Evolutionary conservation across 1,140 invertebrate genomes (phyloP), one percentile per base, ranked within the genome.

Genomic region (Saccostrea glomerata): DNA sequence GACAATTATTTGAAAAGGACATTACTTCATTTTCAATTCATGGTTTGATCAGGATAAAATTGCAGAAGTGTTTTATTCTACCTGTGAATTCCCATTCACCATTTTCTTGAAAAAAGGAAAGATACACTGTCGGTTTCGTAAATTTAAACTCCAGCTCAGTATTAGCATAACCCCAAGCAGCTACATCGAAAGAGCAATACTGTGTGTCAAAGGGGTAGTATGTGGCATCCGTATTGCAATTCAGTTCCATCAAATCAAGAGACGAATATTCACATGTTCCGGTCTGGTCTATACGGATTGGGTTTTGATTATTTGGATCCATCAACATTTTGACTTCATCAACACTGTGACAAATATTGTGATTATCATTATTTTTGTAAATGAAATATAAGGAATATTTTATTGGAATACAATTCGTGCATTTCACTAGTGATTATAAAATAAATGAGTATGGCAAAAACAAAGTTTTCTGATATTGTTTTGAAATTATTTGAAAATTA

Each of bases 171-270:
- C 25, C 47, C 85, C 85, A 86, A 11, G 30, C 58, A 6, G 85
- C 70, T 63, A 86, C 63, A n/a, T 40, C 60, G 30, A 86, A 36
- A 12, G 15, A 30, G n/a, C 85, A 86, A 1, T 15, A n/a, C 15
- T 86, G 85, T n/a, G 85, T 86, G 30, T 86, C 85, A n/a, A 66
- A 86, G 3, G 85, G 85, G 20, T 70, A 86, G 23, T 66, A 86
- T 1, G 60, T 40, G 13, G 85, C 30, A 25, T 86, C 47, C 11
- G 85, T 86, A 36, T 86, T 58, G n/a, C 85, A 86, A 12, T 63
- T 40, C 20, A 30, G 4, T 23, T 12, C 25, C 66, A 73, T 73
- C 6, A 25, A 23, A 7, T 25, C 25, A 23, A 73, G 23, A 20
- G 23, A 23, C 4, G 13, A 13, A 23, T 73, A 73, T 30, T 54